phyloP scores from a whole-genome alignment of 2,888 invertebrate species.

The Drosophila testacea region DNA sequence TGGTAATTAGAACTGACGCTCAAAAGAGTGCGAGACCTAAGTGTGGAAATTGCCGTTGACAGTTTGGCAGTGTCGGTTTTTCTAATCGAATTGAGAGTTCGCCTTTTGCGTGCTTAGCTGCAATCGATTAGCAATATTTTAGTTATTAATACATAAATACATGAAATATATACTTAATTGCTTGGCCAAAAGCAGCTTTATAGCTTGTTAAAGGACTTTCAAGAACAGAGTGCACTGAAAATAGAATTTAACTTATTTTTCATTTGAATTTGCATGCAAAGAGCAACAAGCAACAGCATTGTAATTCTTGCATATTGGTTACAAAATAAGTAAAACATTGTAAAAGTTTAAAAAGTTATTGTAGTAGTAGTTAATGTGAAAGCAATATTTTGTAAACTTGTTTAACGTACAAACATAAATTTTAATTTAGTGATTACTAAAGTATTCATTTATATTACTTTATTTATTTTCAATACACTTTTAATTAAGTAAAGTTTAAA shows the following conservation, averaged over 20 bases:
- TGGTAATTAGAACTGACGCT: constrained; percentile 53
- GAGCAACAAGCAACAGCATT: constrained; percentile 18
- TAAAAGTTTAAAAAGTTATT: no score
- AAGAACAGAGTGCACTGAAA: constrained; percentile 19
- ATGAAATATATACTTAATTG: neutral
- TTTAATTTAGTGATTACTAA: no score
- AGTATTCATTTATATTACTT: no score
- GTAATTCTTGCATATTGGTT: constrained; percentile 3
- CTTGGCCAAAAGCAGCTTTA: constrained; percentile 3
- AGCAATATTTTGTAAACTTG: no score
- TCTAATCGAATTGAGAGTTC: constrained; percentile 71
- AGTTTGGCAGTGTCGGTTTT: constrained; percentile 52
- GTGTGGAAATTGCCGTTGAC: constrained; percentile 63
- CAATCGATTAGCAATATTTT: constrained; percentile 57
- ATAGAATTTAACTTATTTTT: constrained; percentile 42
- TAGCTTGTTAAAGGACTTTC: constrained; percentile 24
- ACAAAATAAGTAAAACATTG: no score
- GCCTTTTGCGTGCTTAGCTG: constrained; percentile 53
- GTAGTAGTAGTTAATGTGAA: no score
- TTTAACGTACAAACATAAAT: no score
- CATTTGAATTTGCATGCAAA: constrained; percentile 52
- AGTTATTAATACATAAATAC: constrained; percentile 29
- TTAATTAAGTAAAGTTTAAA: no score
- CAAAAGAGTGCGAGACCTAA: constrained; percentile 24
- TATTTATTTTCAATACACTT: no score